These are phyloP conservation scores for Chloromyia formosa DNA, from an alignment of 2,888 invertebrate genomes.

Conservation along the genomic window DNA sequence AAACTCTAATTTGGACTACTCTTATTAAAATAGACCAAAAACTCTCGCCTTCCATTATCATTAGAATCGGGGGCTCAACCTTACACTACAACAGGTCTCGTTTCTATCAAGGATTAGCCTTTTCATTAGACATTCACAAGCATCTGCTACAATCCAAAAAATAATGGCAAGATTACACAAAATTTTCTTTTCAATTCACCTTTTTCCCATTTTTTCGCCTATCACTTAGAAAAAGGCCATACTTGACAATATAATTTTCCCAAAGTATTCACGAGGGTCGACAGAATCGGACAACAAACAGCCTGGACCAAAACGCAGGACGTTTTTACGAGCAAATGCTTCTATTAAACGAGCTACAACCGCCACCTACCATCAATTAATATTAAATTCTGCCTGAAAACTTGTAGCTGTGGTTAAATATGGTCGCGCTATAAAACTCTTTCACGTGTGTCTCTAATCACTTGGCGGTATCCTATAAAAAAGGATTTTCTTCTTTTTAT, in stretches of 20 bases:
- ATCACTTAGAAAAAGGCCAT: neutral
- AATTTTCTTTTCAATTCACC: too few species aligned
- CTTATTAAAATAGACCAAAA: too few species aligned
- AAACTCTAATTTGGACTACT: too few species aligned
- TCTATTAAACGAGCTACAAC: too few species aligned
- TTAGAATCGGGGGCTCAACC: too few species aligned
- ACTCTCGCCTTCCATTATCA: too few species aligned
- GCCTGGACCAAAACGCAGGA: too few species aligned
- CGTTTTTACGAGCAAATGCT: too few species aligned
- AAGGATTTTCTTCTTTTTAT: neutral
- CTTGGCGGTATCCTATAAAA: neutral
- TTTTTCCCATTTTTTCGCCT: neutral
- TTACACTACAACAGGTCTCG: too few species aligned
- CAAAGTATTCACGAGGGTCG: neutral
- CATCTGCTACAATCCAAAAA: neutral
- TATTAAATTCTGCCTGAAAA: conserved; percentile 16
- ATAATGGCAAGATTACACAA: too few species aligned
- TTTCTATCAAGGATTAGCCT: neutral
- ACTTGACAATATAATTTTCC: neutral
- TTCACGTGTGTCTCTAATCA: conserved; percentile 40
- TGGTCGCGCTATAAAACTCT: conserved; percentile 9
- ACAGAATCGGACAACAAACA: too few species aligned
- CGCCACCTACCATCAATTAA: conserved; percentile 24
- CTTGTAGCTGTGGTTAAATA: conserved; percentile 17
- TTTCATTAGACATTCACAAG: neutral